Base-by-base conservation (phyloP, 1,140 invertebrate genomes). In the Drosophila dunni region DNA sequence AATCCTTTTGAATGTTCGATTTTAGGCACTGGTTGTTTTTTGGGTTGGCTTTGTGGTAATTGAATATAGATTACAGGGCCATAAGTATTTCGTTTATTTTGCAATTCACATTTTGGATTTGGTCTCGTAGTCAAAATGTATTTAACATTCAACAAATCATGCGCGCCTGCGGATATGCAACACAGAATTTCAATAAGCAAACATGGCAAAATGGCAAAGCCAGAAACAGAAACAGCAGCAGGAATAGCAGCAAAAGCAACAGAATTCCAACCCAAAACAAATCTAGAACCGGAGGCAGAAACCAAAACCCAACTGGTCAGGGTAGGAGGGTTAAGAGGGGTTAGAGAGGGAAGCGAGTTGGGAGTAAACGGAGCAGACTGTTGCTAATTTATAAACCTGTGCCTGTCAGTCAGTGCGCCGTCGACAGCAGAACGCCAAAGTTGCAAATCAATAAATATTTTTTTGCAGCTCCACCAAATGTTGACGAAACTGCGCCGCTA, bases 111-210 rank as follows among this genome's bases (percentile, higher is more conserved):
- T 9, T 51, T 38, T 50, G 56, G 20, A 40, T n/a, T 53, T 67
- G 38, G 48, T 11, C 63, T 40, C 45, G 46, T 68, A 73, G 64
- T 42, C 50, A 29, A 75, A 71, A 71, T 75, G 67, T 75, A 78
- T 70, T 82, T 79, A 72, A 70, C 65, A 83, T 83, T 81, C 79
- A 79, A 83, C 83, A 78, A 88, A 83, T 88, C 83, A 79, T 89
- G 84, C 74, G 84, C 84, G 84, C 84, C 84, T 89, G 84, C 84
- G 84, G 84, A 81, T 89, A 89, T 84, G 84, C 84, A 83, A 81
- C 75, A 70, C 78, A 81, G 84, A 89, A 89, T 89, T 84, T 89
- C 85, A 89, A 89, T 89, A 89, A 89, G 84, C 80, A 89, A 89
- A 89, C 75, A 89, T 60, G 51, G 45, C 54, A 50, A 65, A 69